Evolutionary conservation across 2,888 invertebrate species (phyloP).

Genomic region (Volucella inanis): DNA sequence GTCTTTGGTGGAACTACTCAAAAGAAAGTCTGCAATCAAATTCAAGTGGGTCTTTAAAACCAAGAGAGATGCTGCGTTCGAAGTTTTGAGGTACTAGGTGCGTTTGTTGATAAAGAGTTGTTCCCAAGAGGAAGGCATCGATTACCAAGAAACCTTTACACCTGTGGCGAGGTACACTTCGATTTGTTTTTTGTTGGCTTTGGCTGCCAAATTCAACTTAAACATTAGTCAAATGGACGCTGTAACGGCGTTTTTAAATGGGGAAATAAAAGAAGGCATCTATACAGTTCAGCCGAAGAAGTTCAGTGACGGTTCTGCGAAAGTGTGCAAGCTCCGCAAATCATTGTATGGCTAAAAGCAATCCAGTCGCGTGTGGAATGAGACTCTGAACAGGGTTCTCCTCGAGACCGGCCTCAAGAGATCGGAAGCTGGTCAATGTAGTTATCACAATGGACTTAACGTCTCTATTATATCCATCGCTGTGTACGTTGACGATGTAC

Average conservation of each 20-base stretch:
- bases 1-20: constrained; percentile 13
- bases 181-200: constrained; percentile 10
- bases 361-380: constrained; percentile 31
- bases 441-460: no score
- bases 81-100: not conserved
- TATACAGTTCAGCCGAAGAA: constrained; percentile 72
- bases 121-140: constrained; percentile 26
- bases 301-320: constrained; percentile 45
- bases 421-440: no score
- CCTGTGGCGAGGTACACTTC: constrained; percentile 14
- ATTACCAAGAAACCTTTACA: constrained; percentile 30
- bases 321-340: constrained; percentile 18
- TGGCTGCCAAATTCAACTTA: not conserved
- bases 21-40: constrained; percentile 29
- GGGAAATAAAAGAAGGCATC: constrained; percentile 60
- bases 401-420: not conserved
- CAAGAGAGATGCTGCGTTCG: not conserved
- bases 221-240: no score
- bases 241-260: constrained; percentile 62
- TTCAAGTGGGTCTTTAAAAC: constrained; percentile 20
- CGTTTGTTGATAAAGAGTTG: constrained; percentile 11
- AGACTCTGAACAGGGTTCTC: constrained; percentile 2
- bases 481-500: no score
- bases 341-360: constrained; percentile 63
- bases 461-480: no score